Conservation (phyloP, 2,797 vertebrate genomes). For the Sebastes miniatus region DNA sequence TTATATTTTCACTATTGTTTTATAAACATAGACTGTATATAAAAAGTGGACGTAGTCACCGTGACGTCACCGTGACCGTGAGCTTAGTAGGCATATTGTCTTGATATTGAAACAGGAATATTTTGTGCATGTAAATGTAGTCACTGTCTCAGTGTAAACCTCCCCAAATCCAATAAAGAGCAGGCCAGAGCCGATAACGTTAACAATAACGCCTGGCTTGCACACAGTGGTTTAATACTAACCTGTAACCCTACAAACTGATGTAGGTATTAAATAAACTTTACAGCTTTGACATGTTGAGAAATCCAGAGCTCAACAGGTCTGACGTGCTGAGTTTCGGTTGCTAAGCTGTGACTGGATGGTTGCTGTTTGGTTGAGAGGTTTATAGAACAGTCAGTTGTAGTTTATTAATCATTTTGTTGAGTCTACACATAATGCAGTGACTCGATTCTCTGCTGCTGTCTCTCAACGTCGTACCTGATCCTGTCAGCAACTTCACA, state of each 20-base stretch:
- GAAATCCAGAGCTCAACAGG: background rate
- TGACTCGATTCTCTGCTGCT: background rate
- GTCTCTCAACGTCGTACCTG: background rate
- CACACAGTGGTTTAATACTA: background rate
- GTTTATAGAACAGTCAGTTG: background rate
- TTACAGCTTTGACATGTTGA: background rate
- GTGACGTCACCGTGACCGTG: too few species aligned
- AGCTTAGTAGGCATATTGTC: too few species aligned
- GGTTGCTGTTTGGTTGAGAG: background rate
- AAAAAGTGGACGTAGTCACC: too few species aligned
- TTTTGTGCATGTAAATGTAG: too few species aligned
- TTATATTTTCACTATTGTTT: background rate
- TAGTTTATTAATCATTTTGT: constrained; percentile 2
- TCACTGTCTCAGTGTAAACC: too few species aligned
- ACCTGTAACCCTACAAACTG: background rate
- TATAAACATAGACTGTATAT: too few species aligned
- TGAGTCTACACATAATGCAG: background rate
- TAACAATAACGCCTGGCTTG: too few species aligned
- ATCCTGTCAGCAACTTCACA: constrained; percentile 8
- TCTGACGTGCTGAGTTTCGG: background rate
- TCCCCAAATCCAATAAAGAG: too few species aligned
- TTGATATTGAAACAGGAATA: too few species aligned
- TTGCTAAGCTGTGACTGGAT: background rate
- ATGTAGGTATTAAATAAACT: background rate
- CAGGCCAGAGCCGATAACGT: too few species aligned